Evolutionary conservation across 2,113 vertebrate species (phyloP).

Genomic region (Lutjanus erythropterus): DNA sequence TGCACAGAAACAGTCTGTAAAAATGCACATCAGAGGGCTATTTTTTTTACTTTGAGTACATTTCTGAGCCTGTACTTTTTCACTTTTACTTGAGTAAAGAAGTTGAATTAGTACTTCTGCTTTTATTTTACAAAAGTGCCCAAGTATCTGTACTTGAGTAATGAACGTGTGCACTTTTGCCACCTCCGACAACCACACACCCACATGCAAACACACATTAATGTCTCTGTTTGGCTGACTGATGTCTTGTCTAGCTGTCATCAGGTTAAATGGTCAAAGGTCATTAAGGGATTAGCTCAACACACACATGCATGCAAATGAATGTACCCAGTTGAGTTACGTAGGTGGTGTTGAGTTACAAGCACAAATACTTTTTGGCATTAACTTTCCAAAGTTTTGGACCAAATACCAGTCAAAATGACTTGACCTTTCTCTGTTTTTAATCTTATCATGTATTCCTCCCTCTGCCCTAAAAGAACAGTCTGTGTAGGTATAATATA

Average conservation of each 20-base stretch:
- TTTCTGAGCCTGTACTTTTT: too few relatives aligned
- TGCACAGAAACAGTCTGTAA: too few relatives aligned
- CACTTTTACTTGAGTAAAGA: too few relatives aligned
- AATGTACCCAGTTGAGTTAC: background rate
- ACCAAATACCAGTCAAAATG: background rate
- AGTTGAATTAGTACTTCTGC: too few relatives aligned
- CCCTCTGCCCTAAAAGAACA: background rate
- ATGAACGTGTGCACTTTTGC: too few relatives aligned
- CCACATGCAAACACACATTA: background rate
- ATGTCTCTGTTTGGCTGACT: background rate
- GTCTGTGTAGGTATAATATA: background rate
- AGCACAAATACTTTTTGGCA: background rate
- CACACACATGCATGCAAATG: background rate
- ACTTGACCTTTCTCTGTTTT: background rate
- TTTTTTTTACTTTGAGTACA: too few relatives aligned
- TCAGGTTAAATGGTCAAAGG: constrained; percentile 15
- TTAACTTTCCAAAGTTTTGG: background rate
- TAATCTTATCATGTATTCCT: background rate
- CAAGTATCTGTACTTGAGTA: too few relatives aligned
- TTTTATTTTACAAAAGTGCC: too few relatives aligned
- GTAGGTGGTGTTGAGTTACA: background rate
- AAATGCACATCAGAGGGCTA: too few relatives aligned
- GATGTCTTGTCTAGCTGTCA: constrained; percentile 4
- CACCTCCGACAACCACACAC: background rate
- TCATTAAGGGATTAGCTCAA: constrained; percentile 19